Percentiles rank a stretch among this genome's conserved stretches.
Evolutionary conservation across 2,888 invertebrate species (phyloP).

Genomic region (Harpagoxenus sublaevis): DNA sequence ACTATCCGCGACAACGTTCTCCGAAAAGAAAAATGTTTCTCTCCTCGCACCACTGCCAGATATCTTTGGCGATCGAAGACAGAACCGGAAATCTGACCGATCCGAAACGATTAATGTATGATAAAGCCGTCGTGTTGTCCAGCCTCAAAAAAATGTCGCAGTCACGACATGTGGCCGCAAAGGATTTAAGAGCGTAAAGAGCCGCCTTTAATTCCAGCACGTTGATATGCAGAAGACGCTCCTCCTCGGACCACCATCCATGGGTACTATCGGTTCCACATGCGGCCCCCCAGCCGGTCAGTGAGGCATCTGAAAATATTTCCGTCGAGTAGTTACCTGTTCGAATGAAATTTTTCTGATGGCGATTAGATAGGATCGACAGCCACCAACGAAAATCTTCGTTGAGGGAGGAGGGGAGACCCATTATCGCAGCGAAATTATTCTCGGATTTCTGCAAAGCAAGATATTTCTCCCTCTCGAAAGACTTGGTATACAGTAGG

Average conservation of each 20-base stretch:
- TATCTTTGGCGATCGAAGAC: background rate
- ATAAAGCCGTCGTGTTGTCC: background rate
- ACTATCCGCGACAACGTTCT: background rate
- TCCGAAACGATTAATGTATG: background rate
- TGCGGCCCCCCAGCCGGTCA: background rate
- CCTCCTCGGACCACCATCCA: background rate
- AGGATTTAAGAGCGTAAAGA: background rate
- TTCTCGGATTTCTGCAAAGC: conserved; percentile 1
- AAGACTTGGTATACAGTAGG: conserved; percentile 49
- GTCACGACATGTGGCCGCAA: background rate
- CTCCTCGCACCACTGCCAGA: background rate
- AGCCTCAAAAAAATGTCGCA: background rate
- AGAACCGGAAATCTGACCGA: background rate
- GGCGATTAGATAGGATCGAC: background rate
- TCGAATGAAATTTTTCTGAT: background rate
- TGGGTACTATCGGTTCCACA: background rate
- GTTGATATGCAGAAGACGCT: background rate
- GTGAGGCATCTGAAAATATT: background rate
- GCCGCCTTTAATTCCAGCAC: background rate
- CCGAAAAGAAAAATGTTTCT: background rate
- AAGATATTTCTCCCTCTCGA: conserved; percentile 51
- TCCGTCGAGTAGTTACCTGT: background rate
- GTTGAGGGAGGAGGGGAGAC: background rate
- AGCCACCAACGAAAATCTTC: background rate
- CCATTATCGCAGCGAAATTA: background rate